Conservation (phyloP, 2,797 vertebrate species). For the Neostethus bicornis region DNA sequence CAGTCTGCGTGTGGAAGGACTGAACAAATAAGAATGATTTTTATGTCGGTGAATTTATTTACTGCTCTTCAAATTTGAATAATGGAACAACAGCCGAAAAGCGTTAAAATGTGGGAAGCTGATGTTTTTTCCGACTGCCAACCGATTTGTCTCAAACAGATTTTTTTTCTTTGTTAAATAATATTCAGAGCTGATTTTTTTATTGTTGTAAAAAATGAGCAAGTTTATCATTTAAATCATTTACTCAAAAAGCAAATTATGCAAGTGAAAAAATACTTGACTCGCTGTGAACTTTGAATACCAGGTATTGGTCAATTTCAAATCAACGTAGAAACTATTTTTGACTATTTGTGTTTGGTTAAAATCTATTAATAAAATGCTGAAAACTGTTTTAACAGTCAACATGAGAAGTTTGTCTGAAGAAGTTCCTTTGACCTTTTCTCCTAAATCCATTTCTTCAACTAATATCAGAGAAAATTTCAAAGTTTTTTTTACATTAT, state of each 20-base stretch:
- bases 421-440: too few species aligned
- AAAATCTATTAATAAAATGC: not conserved
- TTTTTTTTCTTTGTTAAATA: not conserved
- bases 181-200: not conserved
- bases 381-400: not conserved
- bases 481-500: too few species aligned
- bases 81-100: too few species aligned
- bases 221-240: too few species aligned
- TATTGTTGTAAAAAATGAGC: constrained; percentile 5
- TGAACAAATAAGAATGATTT: constrained; percentile 16
- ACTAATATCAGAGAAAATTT: too few species aligned
- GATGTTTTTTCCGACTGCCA: too few species aligned
- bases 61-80: not conserved
- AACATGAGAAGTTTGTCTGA: too few species aligned
- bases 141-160: too few species aligned
- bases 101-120: too few species aligned
- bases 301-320: not conserved
- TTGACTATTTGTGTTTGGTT: not conserved
- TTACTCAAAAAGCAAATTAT: not conserved
- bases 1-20: constrained; percentile 29
- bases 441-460: too few species aligned
- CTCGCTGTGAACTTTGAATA: not conserved
- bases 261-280: not conserved
- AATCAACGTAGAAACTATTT: not conserved
- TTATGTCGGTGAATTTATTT: constrained; percentile 26